Evolutionary conservation across 2,113 vertebrate species (phyloP).

Genomic region (Aegypius monachus): DNA sequence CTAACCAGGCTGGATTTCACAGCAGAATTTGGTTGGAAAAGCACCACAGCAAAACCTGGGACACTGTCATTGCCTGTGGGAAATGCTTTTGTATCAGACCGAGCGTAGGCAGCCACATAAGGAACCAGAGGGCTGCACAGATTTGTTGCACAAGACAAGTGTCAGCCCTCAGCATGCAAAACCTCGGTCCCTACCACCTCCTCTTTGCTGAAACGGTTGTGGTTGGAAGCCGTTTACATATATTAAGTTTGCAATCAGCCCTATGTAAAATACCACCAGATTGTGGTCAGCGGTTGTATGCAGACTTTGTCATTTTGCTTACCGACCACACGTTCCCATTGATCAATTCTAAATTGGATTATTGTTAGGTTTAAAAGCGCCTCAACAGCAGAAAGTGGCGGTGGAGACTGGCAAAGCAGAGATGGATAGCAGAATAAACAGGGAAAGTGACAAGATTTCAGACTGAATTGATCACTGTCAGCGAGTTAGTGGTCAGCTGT

Average conservation of each 20-base stretch:
- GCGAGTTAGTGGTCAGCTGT: slow-evolving; percentile 78
- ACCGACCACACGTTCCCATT: slow-evolving; percentile 79
- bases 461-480: slow-evolving; percentile 85
- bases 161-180: neutral
- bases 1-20: neutral
- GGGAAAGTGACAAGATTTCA: slow-evolving; percentile 77
- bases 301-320: slow-evolving; percentile 79
- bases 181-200: neutral
- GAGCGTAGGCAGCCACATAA: fast-evolving
- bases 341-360: slow-evolving; percentile 87
- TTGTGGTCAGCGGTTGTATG: slow-evolving; percentile 72
- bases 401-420: slow-evolving; percentile 76
- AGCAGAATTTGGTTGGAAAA: neutral
- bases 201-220: neutral
- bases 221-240: neutral
- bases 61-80: neutral
- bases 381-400: slow-evolving; percentile 83
- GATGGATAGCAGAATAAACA: slow-evolving; percentile 83
- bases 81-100: neutral
- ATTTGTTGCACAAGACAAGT: neutral
- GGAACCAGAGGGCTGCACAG: neutral
- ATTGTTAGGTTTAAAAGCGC: slow-evolving; percentile 86
- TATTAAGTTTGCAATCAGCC: slow-evolving; percentile 20
- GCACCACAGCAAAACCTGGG: neutral
- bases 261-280: neutral